These are phyloP conservation scores for Metopia argyrocephala DNA, from an alignment of 2,888 invertebrate genomes.

Conservation along the genomic window DNA sequence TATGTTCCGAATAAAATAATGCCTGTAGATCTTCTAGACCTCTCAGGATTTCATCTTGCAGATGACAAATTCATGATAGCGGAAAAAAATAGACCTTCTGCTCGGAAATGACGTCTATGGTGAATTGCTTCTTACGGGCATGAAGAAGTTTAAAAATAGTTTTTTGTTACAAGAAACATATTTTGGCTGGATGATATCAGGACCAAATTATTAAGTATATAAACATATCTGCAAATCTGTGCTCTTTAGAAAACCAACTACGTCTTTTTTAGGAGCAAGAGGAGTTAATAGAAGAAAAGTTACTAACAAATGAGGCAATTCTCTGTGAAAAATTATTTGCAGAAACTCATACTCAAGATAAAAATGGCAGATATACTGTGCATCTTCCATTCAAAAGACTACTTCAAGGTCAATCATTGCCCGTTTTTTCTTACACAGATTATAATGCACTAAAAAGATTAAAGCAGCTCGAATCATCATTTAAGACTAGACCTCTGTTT, in stretches of 20 bases:
- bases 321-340: conserved; percentile 38
- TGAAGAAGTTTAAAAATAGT: conserved; percentile 44
- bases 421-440: conserved; percentile 31
- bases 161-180: conserved; percentile 40
- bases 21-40: neutral
- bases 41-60: conserved; percentile 2
- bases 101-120: conserved; percentile 39
- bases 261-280: conserved; percentile 47
- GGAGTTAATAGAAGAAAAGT: conserved; percentile 2
- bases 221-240: conserved; percentile 22
- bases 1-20: conserved; percentile 23
- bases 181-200: conserved; percentile 51
- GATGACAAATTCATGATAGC: conserved; percentile 16
- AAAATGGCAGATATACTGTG: conserved; percentile 24
- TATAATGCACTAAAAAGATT: conserved; percentile 38
- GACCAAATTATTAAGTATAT: neutral
- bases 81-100: conserved; percentile 21
- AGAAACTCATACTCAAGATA: conserved; percentile 12
- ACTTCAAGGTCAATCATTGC: conserved; percentile 10
- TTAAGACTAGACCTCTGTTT: conserved; percentile 11
- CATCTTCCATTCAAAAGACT: conserved; percentile 35
- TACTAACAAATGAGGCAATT: neutral
- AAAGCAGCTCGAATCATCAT: conserved; percentile 26
- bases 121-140: conserved; percentile 20
- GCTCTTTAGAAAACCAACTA: conserved; percentile 35